These are phyloP conservation scores for Drosophila nigricruria DNA, from an alignment of 2,888 invertebrate genomes.

Conservation along the genomic window DNA sequence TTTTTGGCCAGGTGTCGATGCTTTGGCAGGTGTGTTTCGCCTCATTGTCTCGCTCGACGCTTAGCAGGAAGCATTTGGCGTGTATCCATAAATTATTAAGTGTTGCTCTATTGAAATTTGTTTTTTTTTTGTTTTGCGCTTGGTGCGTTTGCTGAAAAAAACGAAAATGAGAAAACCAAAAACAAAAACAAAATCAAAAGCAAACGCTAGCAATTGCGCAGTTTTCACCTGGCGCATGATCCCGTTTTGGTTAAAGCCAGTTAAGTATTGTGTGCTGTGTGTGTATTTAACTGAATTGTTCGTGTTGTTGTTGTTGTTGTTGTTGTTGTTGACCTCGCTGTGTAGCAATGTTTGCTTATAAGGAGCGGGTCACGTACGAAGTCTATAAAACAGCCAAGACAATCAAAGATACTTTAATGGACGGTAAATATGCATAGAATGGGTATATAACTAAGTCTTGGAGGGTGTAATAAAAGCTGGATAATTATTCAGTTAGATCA, in stretches of 20 bases:
- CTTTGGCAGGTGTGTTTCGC: conserved; percentile 72
- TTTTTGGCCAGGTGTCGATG: conserved; percentile 58
- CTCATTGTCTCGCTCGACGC: conserved; percentile 57
- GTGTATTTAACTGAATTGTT: conserved; percentile 32
- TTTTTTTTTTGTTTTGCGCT: conserved; percentile 16
- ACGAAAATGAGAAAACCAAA: not conserved
- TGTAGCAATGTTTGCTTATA: conserved; percentile 4
- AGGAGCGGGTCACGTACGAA: conserved; percentile 14
- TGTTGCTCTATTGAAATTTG: conserved; percentile 46
- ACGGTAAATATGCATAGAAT: not conserved
- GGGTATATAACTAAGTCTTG: not conserved
- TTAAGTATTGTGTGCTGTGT: conserved; percentile 34
- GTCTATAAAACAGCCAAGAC: not conserved
- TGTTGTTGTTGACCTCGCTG: conserved; percentile 9
- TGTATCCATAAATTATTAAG: conserved; percentile 63
- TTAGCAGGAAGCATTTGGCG: conserved; percentile 68
- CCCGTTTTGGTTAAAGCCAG: conserved; percentile 60
- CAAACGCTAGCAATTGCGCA: conserved; percentile 45
- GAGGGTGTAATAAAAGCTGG: not conserved
- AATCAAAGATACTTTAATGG: not conserved
- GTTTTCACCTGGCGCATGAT: conserved; percentile 47
- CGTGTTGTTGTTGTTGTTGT: conserved; percentile 34
- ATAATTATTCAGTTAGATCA: not conserved
- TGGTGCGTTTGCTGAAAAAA: conserved; percentile 22
- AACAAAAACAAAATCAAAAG: not conserved